These are phyloP conservation scores for Nannoperca obscura DNA, from an alignment of 2,797 vertebrate genomes.

Conservation along the genomic window DNA sequence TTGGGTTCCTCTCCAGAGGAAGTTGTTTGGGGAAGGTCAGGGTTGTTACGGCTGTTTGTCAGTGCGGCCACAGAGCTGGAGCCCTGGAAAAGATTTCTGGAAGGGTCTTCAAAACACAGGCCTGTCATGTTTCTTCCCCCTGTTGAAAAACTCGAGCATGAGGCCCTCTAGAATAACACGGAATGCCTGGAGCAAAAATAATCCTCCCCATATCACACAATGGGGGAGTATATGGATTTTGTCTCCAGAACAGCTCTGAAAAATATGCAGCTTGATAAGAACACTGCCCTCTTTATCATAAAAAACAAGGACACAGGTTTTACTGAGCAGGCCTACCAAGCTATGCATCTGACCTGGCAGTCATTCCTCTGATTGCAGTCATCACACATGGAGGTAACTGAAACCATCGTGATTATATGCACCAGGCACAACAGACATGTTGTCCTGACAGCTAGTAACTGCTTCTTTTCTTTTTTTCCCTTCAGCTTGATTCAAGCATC, in stretches of 20 bases:
- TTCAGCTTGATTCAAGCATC: constrained; percentile 19
- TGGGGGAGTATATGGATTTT: constrained; percentile 75
- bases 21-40: constrained; percentile 67
- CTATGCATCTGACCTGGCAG: constrained; percentile 53
- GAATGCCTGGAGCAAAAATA: constrained; percentile 64
- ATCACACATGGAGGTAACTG: constrained; percentile 56
- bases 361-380: constrained; percentile 29
- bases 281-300: constrained; percentile 53
- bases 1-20: constrained; percentile 69
- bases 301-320: constrained; percentile 53
- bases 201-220: constrained; percentile 67
- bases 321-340: constrained; percentile 20
- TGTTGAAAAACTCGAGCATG: constrained; percentile 63
- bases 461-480: not conserved
- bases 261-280: constrained; percentile 74
- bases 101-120: constrained; percentile 67
- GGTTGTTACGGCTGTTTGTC: constrained; percentile 68
- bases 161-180: constrained; percentile 73
- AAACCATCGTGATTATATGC: constrained; percentile 38
- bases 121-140: constrained; percentile 66
- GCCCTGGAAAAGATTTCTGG: constrained; percentile 65
- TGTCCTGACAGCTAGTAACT: constrained; percentile 9
- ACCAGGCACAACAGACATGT: constrained; percentile 3
- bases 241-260: constrained; percentile 60
- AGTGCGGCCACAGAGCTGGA: constrained; percentile 48